phyloP scores from a whole-genome alignment of 2,888 invertebrate genomes.

The Pachydiplax longipennis region DNA sequence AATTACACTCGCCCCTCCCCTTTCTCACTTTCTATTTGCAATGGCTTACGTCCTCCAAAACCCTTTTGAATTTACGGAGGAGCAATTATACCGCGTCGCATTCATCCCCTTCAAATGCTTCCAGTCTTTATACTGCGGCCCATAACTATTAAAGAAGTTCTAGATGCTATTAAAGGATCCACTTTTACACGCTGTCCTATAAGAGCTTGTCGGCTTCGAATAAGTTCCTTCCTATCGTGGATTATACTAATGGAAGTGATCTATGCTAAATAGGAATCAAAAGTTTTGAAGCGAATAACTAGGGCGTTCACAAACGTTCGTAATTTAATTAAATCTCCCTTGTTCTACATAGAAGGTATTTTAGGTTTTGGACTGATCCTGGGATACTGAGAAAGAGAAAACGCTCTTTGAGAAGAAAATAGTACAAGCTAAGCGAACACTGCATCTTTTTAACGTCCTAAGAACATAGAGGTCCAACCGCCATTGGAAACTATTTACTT shows the following conservation, averaged over 20 bases:
- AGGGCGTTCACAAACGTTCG: not conserved
- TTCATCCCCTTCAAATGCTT: not conserved
- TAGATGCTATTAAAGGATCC: not conserved
- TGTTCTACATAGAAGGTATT: not conserved
- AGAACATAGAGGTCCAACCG: too few species aligned
- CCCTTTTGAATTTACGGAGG: not conserved
- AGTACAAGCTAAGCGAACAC: too few species aligned
- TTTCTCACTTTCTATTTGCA: not conserved
- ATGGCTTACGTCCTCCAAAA: not conserved
- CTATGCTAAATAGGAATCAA: not conserved
- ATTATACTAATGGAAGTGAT: not conserved
- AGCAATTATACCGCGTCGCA: not conserved
- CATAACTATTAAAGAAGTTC: constrained; percentile 1
- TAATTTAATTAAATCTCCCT: not conserved
- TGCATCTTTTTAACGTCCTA: too few species aligned
- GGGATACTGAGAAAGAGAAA: too few species aligned
- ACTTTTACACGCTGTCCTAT: not conserved
- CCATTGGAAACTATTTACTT: too few species aligned
- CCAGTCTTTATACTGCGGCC: not conserved
- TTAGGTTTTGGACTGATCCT: too few species aligned
- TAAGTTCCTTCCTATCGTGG: not conserved
- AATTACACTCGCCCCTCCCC: not conserved
- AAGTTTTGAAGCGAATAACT: not conserved
- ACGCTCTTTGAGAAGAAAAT: too few species aligned
- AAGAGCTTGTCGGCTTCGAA: not conserved